phyloP scores from a whole-genome alignment of 2,797 vertebrate species.

The Galagoides demidoff region DNA sequence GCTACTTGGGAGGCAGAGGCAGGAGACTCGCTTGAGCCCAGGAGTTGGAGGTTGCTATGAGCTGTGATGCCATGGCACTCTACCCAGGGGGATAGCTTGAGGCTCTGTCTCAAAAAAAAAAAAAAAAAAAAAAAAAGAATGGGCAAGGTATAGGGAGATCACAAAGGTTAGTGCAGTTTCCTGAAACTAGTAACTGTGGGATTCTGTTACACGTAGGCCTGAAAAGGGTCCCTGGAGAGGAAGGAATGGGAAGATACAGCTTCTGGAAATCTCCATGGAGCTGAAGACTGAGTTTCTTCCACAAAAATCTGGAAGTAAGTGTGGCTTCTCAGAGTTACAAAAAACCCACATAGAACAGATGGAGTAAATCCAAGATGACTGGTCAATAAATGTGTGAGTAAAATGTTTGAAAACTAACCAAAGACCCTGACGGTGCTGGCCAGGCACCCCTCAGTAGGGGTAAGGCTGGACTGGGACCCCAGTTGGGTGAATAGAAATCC shows the following conservation, averaged over 20 bases:
- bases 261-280: slow-evolving; percentile 2
- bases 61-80: too few species aligned
- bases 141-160: neutral
- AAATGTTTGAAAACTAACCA: neutral
- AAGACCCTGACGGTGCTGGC: neutral
- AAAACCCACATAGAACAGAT: neutral
- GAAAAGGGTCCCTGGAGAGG: neutral
- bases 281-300: neutral
- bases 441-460: neutral
- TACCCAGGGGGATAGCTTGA: too few species aligned
- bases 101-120: neutral
- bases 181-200: neutral
- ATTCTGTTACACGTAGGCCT: neutral
- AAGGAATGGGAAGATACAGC: neutral
- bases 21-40: too few species aligned
- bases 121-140: neutral
- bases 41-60: too few species aligned
- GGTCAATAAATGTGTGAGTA: neutral
- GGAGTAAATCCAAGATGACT: neutral
- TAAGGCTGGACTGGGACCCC: neutral
- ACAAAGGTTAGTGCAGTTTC: slow-evolving; percentile 8
- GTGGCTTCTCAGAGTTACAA: neutral
- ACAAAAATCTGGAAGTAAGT: neutral
- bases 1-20: too few species aligned
- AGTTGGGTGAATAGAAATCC: neutral